phyloP scores from a whole-genome alignment of 2,888 invertebrate species.

The Diplolepis rosae region DNA sequence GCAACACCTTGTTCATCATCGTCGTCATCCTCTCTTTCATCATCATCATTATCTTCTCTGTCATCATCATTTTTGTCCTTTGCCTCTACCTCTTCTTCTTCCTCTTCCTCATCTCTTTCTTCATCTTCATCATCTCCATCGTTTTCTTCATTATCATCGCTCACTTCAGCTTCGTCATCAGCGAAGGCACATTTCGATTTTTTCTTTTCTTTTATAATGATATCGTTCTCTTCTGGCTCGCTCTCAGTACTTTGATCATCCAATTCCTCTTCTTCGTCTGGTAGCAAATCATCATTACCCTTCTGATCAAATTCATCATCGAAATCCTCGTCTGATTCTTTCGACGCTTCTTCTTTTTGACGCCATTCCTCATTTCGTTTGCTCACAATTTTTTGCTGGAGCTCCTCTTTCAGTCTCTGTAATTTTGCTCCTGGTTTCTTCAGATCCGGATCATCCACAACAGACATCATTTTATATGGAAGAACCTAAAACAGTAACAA shows the following conservation, averaged over 20 bases:
- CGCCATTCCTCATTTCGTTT: constrained; percentile 82
- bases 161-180: constrained; percentile 74
- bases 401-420: constrained; percentile 81
- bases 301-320: constrained; percentile 67
- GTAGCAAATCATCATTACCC: constrained; percentile 45
- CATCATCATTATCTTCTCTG: constrained; percentile 60
- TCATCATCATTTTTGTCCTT: constrained; percentile 65
- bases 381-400: constrained; percentile 82
- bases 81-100: constrained; percentile 76
- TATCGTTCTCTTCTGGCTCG: constrained; percentile 62
- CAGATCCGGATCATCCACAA: constrained; percentile 60
- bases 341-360: constrained; percentile 72
- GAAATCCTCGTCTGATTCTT: constrained; percentile 64
- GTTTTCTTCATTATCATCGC: constrained; percentile 73
- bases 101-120: constrained; percentile 73
- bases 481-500: constrained; percentile 41
- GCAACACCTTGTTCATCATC: constrained; percentile 76
- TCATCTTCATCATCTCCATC: constrained; percentile 71
- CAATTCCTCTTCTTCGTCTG: constrained; percentile 59
- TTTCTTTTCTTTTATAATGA: constrained; percentile 48
- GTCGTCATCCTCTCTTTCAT: constrained; percentile 73
- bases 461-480: constrained; percentile 49
- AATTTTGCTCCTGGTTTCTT: constrained; percentile 83
- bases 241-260: constrained; percentile 54
- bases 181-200: constrained; percentile 65